phyloP scores from a whole-genome alignment of 2,888 invertebrate species.

The Dioctria rufipes region DNA sequence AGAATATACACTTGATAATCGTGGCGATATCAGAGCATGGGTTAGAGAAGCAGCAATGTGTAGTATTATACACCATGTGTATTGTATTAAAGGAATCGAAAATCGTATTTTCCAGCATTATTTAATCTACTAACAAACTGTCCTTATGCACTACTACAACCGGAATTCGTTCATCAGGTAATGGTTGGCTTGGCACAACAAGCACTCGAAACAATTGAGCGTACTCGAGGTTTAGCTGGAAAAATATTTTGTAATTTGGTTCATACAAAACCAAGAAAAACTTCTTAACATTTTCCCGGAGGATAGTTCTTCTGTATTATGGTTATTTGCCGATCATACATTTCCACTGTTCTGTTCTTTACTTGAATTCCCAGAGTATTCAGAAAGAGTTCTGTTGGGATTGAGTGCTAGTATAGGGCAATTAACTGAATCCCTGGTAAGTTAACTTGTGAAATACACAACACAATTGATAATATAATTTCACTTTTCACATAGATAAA shows the following conservation, averaged over 20 bases:
- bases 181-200: conserved; percentile 88
- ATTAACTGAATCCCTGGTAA: too few species aligned
- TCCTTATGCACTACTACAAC: conserved; percentile 69
- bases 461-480: too few species aligned
- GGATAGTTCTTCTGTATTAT: conserved; percentile 74
- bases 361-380: conserved; percentile 77
- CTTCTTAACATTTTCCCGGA: conserved; percentile 82
- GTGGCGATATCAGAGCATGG: too few species aligned
- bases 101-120: conserved; percentile 64
- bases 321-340: conserved; percentile 81
- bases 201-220: conserved; percentile 94
- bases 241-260: conserved; percentile 84
- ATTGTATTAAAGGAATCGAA: too few species aligned
- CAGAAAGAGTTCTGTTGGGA: too few species aligned
- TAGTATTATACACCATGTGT: too few species aligned
- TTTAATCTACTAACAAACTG: conserved; percentile 66
- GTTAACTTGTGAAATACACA: too few species aligned
- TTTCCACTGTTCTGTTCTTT: conserved; percentile 90
- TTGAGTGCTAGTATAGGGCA: too few species aligned
- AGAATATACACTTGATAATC: too few species aligned
- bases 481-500: too few species aligned
- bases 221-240: conserved; percentile 89
- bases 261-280: conserved; percentile 77
- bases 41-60: too few species aligned
- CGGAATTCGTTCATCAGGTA: conserved; percentile 74